Percentiles rank a stretch among this genome's conserved stretches.
Conservation (phyloP, 2,888 invertebrate species). For the Scaptomyza flava region DNA sequence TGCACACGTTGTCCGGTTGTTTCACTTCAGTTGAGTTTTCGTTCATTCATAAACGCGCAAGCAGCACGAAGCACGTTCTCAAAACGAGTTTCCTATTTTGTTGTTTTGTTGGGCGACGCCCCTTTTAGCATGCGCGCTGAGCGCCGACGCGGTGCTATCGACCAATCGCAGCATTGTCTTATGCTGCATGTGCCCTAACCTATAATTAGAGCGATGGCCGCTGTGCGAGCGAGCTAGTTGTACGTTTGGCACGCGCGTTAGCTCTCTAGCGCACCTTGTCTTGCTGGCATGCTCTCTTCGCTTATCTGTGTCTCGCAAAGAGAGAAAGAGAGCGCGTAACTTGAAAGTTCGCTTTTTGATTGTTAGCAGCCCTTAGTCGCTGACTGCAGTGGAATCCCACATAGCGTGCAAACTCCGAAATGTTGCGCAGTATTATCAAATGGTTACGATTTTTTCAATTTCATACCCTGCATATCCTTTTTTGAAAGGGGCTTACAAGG, state of each 20-base stretch:
- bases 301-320: neutral
- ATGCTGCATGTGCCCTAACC: constrained; percentile 65
- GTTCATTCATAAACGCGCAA: constrained; percentile 67
- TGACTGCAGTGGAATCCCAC: constrained; percentile 37
- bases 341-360: neutral
- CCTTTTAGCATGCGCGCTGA: constrained; percentile 50
- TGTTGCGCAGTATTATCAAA: constrained; percentile 33
- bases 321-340: constrained; percentile 5
- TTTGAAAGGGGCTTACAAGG: neutral
- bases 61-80: constrained; percentile 37
- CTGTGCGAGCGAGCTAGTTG: constrained; percentile 63
- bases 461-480: constrained; percentile 1
- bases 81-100: constrained; percentile 56
- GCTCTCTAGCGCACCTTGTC: constrained; percentile 48
- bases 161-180: constrained; percentile 75
- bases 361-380: constrained; percentile 22
- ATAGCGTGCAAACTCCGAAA: constrained; percentile 47
- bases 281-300: constrained; percentile 17
- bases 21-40: constrained; percentile 25
- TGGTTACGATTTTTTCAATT: constrained; percentile 15
- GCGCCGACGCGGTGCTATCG: constrained; percentile 31
- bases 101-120: constrained; percentile 63
- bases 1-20: neutral
- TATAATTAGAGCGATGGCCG: constrained; percentile 84
- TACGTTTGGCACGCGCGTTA: constrained; percentile 37